Evolutionary conservation across 1,140 invertebrate genomes (phyloP), one percentile per base, ranked within the genome.

Genomic region (Drosophila pseudoobscura): DNA sequence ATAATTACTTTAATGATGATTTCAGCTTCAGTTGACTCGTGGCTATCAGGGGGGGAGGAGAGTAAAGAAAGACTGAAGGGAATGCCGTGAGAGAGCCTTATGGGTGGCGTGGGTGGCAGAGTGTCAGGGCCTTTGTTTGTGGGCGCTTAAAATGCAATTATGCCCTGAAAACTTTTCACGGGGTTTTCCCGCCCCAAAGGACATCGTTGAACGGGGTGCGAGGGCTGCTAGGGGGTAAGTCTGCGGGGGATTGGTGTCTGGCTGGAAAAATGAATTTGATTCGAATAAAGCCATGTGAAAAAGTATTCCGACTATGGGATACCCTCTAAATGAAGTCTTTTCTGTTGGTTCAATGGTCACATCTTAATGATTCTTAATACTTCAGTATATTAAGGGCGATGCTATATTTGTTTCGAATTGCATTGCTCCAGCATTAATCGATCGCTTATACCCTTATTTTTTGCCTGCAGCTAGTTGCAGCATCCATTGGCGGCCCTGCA

Each of bases 1-100:
- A 80, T 79, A 79, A 80, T 80, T 80, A 80, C 77, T 80, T 80
- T 80, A 79, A 80, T 80, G 78, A 80, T 71, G 77, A 75, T 80
- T 80, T 75, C 78, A 71, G 76, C 56, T 39, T 9, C 29, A 45
- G 35, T 44, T 22, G 58, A 52, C 53, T 55, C 35, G 35, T 31
- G 62, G 56, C 11, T 15, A 2, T 8, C n/a, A 20, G 5, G 6
- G 26, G 26, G 29, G 24, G 29, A 31, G 26, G 29, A 0, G 29
- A 31, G 29, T 0, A 24, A 24, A 20, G n/a, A 8, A 24, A 9
- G 29, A 8, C 45, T 43, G 24, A 35, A 6, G 44, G 6, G 44
- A 9, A 24, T 31, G 47, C 31, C 26, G 35, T 39, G 11, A 13
- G 35, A 11, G 35, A 1, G 46, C 15, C 3, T 13, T 2, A 0